Evolutionary conservation across 2,113 vertebrate species (phyloP).

Genomic region (Acanthisitta chloris): DNA sequence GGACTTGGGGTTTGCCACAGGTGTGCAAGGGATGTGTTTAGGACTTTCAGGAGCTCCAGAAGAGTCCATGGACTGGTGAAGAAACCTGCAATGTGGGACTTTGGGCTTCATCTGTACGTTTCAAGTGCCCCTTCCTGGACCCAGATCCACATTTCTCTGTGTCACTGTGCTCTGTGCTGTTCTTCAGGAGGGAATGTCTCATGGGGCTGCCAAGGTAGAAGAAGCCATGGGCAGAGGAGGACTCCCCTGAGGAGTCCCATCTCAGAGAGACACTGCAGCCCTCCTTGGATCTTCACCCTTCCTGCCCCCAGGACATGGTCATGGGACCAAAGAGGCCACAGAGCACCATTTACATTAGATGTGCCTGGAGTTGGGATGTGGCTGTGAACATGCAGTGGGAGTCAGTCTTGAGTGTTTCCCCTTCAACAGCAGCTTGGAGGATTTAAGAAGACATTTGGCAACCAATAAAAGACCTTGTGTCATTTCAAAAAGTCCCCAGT

Average conservation of each 20-base stretch:
- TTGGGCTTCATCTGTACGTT: background rate
- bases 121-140: background rate
- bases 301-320: background rate
- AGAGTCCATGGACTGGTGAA: background rate
- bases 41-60: background rate
- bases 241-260: too few relatives aligned
- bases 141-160: background rate
- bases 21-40: background rate
- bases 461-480: background rate
- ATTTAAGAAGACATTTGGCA: background rate
- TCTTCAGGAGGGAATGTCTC: background rate
- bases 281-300: background rate
- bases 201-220: accelerated
- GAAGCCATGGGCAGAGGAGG: background rate
- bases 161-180: accelerated
- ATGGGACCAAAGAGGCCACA: background rate
- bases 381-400: accelerated
- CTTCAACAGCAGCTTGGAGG: background rate
- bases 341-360: accelerated
- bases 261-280: background rate
- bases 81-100: background rate
- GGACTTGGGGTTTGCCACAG: background rate
- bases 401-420: background rate
- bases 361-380: background rate
- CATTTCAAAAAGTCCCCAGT: background rate